A percentile compares a stretch with the other conserved stretches of the same genome.
Evolutionary conservation across 2,888 invertebrate genomes (phyloP).

Genomic region (Drosophila yooni): DNA sequence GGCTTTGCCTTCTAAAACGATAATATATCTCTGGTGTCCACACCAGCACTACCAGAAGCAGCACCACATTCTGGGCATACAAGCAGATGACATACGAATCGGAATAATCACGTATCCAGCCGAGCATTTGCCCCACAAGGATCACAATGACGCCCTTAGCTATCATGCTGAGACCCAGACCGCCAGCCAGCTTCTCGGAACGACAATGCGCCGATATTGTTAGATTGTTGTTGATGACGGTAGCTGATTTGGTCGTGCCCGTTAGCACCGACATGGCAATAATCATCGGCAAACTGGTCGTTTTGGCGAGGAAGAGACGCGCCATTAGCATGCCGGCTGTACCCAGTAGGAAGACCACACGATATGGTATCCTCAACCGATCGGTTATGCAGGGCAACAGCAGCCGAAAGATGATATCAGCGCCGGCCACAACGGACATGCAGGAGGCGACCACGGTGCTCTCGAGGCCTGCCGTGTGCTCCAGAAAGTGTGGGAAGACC

Average conservation of each 20-base stretch:
- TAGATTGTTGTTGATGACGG: constrained; percentile 90
- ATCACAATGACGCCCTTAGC: constrained; percentile 89
- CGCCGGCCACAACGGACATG: constrained; percentile 89
- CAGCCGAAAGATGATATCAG: constrained; percentile 89
- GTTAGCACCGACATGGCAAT: constrained; percentile 87
- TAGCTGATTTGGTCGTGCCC: constrained; percentile 90
- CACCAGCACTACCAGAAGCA: constrained; percentile 86
- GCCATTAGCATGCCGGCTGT: constrained; percentile 86
- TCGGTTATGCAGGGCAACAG: constrained; percentile 88
- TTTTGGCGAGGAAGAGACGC: constrained; percentile 87
- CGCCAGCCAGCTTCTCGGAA: constrained; percentile 88
- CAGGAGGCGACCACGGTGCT: constrained; percentile 88
- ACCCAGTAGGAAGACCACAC: constrained; percentile 88
- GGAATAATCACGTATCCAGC: constrained; percentile 89
- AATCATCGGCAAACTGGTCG: constrained; percentile 85
- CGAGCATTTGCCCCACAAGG: constrained; percentile 87
- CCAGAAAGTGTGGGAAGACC: constrained; percentile 89
- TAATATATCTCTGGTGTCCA: constrained; percentile 88
- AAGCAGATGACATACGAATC: constrained; percentile 88
- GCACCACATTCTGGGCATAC: constrained; percentile 87
- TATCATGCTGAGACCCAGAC: constrained; percentile 90
- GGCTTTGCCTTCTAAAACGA: constrained; percentile 83
- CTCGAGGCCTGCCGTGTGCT: constrained; percentile 83
- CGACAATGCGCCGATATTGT: constrained; percentile 89
- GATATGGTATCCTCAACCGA: constrained; percentile 87